phyloP scores from a whole-genome alignment of 2,888 invertebrate species.

The Mamestra brassicae region DNA sequence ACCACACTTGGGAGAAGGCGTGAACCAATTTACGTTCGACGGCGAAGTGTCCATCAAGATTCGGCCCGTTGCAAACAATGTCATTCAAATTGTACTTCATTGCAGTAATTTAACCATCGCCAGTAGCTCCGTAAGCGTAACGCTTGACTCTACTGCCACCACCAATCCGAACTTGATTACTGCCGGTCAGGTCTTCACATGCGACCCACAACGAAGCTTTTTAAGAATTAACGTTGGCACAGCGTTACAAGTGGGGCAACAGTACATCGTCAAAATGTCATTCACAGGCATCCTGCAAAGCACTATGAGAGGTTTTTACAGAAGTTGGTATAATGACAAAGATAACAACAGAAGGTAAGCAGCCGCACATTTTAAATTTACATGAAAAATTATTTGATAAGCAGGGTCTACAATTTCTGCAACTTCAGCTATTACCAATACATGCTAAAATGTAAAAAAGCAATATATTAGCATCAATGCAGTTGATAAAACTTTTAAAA shows the following conservation, averaged over 20 bases:
- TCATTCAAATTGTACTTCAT: constrained; percentile 81
- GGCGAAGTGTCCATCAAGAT: constrained; percentile 83
- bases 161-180: constrained; percentile 62
- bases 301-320: constrained; percentile 95
- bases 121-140: constrained; percentile 79
- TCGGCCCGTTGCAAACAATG: constrained; percentile 63
- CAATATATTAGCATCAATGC: background rate
- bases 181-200: constrained; percentile 68
- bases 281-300: constrained; percentile 93
- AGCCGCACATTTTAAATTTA: background rate
- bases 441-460: background rate
- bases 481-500: background rate
- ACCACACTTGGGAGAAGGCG: constrained; percentile 82
- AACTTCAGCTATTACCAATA: background rate
- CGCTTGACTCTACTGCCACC: constrained; percentile 7
- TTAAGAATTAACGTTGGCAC: constrained; percentile 73
- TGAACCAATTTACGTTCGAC: constrained; percentile 80
- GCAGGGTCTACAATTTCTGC: background rate
- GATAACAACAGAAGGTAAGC: constrained; percentile 16
- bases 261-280: constrained; percentile 92
- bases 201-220: constrained; percentile 77
- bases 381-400: background rate
- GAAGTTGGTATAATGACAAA: constrained; percentile 31
- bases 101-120: constrained; percentile 82
- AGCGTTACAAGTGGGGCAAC: constrained; percentile 61